Conservation (phyloP, 2,797 vertebrate genomes). For the Helarctos malayanus region DNA sequence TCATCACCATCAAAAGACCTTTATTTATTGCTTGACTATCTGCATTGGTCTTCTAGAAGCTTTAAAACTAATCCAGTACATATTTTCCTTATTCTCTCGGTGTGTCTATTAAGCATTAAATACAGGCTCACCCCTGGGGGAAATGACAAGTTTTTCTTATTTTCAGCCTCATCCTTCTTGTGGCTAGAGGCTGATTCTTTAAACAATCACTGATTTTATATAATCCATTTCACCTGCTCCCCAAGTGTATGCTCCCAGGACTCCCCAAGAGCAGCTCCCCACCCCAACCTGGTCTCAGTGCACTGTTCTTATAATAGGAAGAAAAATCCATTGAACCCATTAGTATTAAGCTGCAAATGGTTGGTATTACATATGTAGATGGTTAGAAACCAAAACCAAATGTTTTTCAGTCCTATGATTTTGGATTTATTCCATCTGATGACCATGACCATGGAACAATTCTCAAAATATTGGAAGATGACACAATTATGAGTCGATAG, state of each 20-base stretch:
- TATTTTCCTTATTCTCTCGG: neutral
- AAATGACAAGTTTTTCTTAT: too few relatives aligned
- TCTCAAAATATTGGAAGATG: neutral
- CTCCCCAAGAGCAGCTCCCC: neutral
- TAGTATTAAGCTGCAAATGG: neutral
- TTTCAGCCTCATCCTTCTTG: neutral
- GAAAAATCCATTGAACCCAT: neutral
- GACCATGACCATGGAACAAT: neutral
- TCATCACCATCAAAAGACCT: neutral
- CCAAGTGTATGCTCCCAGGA: neutral
- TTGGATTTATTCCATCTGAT: neutral
- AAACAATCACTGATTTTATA: too few relatives aligned
- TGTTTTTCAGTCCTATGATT: neutral
- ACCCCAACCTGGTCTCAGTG: neutral
- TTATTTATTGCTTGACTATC: neutral
- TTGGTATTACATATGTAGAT: neutral
- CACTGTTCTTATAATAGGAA: neutral
- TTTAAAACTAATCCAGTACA: fast-evolving
- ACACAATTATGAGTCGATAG: neutral
- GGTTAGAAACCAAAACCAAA: neutral
- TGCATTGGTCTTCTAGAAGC: neutral
- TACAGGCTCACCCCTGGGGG: neutral
- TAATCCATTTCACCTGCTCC: neutral
- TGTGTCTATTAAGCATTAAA: neutral
- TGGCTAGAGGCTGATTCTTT: neutral